Conservation (phyloP, 2,888 invertebrate genomes). For the Rutpela maculata region DNA sequence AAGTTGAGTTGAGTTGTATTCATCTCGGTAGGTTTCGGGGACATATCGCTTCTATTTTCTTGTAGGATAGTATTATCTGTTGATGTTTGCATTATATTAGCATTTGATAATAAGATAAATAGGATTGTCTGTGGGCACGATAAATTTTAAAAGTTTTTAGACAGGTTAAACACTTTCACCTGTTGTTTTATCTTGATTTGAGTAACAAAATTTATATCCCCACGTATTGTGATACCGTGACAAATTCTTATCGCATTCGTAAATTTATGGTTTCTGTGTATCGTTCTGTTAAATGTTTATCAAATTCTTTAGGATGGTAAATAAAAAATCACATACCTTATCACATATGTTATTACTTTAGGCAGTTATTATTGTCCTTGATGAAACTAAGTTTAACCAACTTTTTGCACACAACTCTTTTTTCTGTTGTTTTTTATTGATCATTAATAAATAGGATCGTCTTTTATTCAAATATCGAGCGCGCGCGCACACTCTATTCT, state of each 20-base stretch:
- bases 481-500: constrained; percentile 80
- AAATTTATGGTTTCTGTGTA: constrained; percentile 35
- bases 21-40: constrained; percentile 52
- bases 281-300: constrained; percentile 26
- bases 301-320: constrained; percentile 27
- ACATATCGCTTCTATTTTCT: constrained; percentile 51
- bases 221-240: constrained; percentile 40
- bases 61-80: constrained; percentile 44
- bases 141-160: constrained; percentile 38
- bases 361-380: constrained; percentile 31
- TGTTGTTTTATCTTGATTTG: constrained; percentile 38
- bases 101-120: constrained; percentile 36
- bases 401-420: constrained; percentile 29
- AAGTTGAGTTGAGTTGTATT: constrained; percentile 66
- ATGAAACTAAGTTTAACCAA: constrained; percentile 32
- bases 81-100: constrained; percentile 56
- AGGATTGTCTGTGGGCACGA: constrained; percentile 18
- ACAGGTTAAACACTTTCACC: constrained; percentile 42
- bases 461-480: constrained; percentile 48
- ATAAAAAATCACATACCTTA: constrained; percentile 40
- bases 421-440: constrained; percentile 31
- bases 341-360: constrained; percentile 30
- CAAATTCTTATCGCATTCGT: constrained; percentile 36
- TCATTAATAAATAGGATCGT: constrained; percentile 32
- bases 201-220: constrained; percentile 36